A percentile compares a stretch with the other conserved stretches of the same genome.
phyloP scores from a whole-genome alignment of 1,140 invertebrate species.

The Copidosoma floridanum region DNA sequence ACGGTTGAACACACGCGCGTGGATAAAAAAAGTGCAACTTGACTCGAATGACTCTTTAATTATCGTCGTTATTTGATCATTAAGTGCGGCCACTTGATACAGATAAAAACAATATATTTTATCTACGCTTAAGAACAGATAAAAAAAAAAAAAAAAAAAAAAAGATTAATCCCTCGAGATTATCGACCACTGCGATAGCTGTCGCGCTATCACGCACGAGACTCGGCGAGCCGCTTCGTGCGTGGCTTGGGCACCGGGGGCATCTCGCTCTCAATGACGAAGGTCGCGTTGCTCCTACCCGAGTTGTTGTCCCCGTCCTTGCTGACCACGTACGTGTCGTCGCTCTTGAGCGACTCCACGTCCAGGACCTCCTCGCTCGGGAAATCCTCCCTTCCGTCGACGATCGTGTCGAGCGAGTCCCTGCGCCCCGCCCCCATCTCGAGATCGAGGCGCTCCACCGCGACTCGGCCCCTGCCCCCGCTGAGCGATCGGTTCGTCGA shows the following conservation, averaged over 20 bases:
- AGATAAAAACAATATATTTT: too few species aligned
- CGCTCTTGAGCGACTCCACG: conserved; percentile 33
- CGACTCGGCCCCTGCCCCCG: background rate
- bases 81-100: too few species aligned
- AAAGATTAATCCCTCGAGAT: too few species aligned
- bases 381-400: background rate
- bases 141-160: too few species aligned
- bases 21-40: too few species aligned
- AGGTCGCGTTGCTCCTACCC: conserved; percentile 43
- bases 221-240: too few species aligned
- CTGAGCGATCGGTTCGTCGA: background rate
- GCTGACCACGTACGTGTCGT: conserved; percentile 44
- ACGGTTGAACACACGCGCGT: too few species aligned
- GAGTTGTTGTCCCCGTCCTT: conserved; percentile 34
- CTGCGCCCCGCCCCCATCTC: background rate
- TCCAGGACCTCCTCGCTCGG: conserved; percentile 18
- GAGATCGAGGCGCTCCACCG: conserved; percentile 2
- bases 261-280: conserved; percentile 45
- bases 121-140: too few species aligned
- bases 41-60: too few species aligned
- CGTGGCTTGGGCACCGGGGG: conserved; percentile 37
- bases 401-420: conserved; percentile 12
- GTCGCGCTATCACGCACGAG: too few species aligned
- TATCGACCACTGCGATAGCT: too few species aligned
- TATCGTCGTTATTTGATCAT: too few species aligned